These are phyloP conservation scores for Actenoides lindsayi DNA, from an alignment of 2,113 vertebrate genomes.

Conservation along the genomic window DNA sequence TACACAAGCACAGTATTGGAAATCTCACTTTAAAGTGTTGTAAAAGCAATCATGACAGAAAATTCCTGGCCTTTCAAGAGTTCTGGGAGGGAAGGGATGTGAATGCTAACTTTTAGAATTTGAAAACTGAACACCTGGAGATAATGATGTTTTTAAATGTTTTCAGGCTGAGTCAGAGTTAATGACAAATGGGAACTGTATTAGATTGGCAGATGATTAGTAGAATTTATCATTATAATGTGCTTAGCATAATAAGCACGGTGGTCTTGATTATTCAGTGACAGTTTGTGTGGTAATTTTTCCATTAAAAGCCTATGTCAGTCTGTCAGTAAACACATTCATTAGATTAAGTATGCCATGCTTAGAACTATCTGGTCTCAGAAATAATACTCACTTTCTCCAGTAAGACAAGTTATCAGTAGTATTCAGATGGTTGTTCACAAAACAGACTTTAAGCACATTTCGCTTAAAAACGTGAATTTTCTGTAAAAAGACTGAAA, in stretches of 20 bases:
- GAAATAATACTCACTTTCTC: not conserved
- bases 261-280: slow-evolving; percentile 23
- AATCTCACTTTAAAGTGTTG: not conserved
- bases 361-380: not conserved
- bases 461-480: not conserved
- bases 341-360: not conserved
- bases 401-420: not conserved
- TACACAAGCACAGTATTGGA: not conserved
- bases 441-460: not conserved
- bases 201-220: slow-evolving; percentile 21
- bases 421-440: not conserved
- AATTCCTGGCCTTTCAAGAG: not conserved
- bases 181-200: not conserved
- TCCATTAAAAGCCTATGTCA: not conserved
- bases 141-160: slow-evolving; percentile 9
- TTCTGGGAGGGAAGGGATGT: not conserved
- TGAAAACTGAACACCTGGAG: slow-evolving; percentile 14
- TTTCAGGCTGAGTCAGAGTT: slow-evolving; percentile 19
- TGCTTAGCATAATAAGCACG: slow-evolving; percentile 2
- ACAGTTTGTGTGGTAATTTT: slow-evolving; percentile 11
- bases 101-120: not conserved
- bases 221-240: slow-evolving; percentile 2
- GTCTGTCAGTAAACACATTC: not conserved
- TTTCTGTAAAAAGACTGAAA: not conserved
- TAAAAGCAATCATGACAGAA: not conserved